Evolutionary conservation across 1,140 invertebrate genomes (phyloP).

Genomic region (Diorhabda sublineata): DNA sequence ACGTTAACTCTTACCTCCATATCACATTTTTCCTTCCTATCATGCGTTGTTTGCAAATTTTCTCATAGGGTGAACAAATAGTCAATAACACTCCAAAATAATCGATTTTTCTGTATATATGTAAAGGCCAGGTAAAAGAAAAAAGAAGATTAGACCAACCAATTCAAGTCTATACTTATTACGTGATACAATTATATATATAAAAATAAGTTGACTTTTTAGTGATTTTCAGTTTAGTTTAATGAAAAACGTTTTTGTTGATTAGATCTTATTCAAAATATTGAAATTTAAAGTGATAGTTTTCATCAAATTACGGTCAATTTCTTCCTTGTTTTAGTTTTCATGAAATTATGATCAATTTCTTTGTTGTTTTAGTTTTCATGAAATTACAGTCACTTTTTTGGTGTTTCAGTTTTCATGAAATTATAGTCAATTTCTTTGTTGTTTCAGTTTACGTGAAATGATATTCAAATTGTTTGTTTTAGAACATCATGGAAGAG

Average conservation of each 20-base stretch:
- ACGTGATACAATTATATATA: too few relatives aligned
- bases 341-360: not conserved
- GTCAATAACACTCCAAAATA: too few relatives aligned
- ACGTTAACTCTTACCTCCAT: too few relatives aligned
- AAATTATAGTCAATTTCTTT: not conserved
- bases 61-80: too few relatives aligned
- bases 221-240: not conserved
- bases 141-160: too few relatives aligned
- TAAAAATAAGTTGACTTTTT: not conserved
- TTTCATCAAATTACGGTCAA: not conserved
- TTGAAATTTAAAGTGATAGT: not conserved
- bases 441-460: not conserved
- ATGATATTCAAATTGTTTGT: conserved; percentile 7
- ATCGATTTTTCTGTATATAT: too few relatives aligned
- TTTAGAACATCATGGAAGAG: conserved; percentile 46
- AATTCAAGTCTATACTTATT: too few relatives aligned
- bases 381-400: not conserved
- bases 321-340: not conserved
- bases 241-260: not conserved
- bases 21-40: too few relatives aligned
- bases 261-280: not conserved
- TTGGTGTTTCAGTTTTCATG: not conserved
- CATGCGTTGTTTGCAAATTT: too few relatives aligned
- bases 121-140: too few relatives aligned
- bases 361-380: not conserved